Evolutionary conservation across 2,888 invertebrate species (phyloP), one percentile per base, ranked within the genome.

Genomic region (Sicus ferrugineus): DNA sequence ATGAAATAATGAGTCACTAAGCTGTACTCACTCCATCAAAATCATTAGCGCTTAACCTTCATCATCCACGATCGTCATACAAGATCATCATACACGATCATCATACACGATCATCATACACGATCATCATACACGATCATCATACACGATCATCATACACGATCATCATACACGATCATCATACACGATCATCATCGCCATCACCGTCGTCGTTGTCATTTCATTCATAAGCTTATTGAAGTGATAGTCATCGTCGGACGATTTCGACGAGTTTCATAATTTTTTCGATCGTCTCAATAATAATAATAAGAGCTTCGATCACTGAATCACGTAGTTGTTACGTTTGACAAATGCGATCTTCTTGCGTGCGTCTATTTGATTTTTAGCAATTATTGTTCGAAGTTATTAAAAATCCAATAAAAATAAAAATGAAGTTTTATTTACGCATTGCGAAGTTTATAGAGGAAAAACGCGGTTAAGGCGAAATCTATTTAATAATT

Each of bases 341-440:
- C 56, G 30, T 58, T 46, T 67, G 67, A 67, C 67, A 67, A 67
- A 67, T 67, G 67, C 56, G 67, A 58, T 67, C 58, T 42, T 58
- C 46, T 67, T 48, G 58, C 58, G 56, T 67, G 56, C 56, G 58
- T 28, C 59, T 67, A 59, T 58, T 59, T 67, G 67, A 59, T 59
- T 59, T 59, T 48, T 67, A n/a, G 48, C 48, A 67, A 67, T 67
- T 67, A 67, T 59, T 67, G 67, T 59, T 67, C 54, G 26, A 54
- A 50, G 3, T 50, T 6, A 50, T 1, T 9, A 2, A 14, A 42
- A 42, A n/a, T 7, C 42, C 7, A 14, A 34, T 42, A 16, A n/a
- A 4, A 42, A 42, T 42, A 42, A 42, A 16, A 42, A 4, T 16
- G 11, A n/a, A n/a, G n/a, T n/a, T n/a, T n/a, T n/a, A n/a, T n/a